These are phyloP conservation scores for Holacanthella duospinosa DNA, from an alignment of 2,888 invertebrate genomes.

Conservation along the genomic window DNA sequence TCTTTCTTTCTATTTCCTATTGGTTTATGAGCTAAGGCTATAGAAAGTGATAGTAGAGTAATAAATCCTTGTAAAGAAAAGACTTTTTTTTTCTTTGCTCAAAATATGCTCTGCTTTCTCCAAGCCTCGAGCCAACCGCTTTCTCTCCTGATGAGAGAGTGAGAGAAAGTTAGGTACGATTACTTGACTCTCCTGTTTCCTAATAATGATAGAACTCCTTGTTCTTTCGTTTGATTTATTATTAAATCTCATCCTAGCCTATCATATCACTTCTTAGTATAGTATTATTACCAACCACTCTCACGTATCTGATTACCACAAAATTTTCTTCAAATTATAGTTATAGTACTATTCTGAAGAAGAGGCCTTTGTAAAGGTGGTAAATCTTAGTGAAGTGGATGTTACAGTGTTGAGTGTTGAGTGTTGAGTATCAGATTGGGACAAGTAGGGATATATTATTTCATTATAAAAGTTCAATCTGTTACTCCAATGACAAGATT, in stretches of 20 bases:
- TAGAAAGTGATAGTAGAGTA: neutral
- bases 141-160: neutral
- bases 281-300: no score
- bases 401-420: no score
- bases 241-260: neutral
- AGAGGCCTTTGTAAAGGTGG: no score
- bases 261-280: neutral
- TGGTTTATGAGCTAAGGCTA: neutral
- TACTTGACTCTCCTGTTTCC: neutral
- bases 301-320: neutral
- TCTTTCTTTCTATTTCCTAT: neutral
- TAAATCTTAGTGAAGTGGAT: no score
- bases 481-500: no score
- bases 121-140: no score
- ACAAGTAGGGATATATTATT: no score
- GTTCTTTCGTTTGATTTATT: neutral
- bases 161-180: neutral
- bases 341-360: no score
- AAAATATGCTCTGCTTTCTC: slow-evolving; percentile 1
- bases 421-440: no score
- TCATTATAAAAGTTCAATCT: no score
- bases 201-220: neutral
- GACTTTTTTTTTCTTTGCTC: neutral
- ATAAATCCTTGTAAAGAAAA: no score
- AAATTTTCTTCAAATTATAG: neutral